Conservation (phyloP, 2,113 vertebrate genomes). For the Myrmecobius fasciatus region DNA sequence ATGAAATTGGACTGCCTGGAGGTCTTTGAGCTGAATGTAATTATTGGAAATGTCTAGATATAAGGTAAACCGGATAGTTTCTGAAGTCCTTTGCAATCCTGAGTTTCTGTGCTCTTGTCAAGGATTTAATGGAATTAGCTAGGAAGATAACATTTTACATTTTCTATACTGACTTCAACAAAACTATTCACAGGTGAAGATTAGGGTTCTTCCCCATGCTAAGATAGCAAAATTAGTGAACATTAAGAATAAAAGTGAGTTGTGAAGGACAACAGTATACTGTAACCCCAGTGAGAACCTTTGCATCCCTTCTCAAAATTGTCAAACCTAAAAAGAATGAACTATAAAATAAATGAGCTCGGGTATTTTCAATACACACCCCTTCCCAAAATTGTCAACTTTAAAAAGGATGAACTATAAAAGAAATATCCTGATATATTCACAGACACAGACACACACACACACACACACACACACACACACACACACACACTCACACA, state of each 20-base stretch:
- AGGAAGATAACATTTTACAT: background rate
- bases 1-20: background rate
- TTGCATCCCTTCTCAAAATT: background rate
- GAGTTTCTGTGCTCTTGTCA: background rate
- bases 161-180: background rate
- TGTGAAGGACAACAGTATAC: background rate
- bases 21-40: background rate
- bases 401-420: background rate
- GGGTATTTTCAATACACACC: background rate
- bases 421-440: background rate
- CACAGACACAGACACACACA: background rate
- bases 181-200: background rate
- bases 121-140: background rate
- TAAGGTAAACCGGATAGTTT: background rate
- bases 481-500: no score
- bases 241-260: background rate
- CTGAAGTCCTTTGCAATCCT: background rate
- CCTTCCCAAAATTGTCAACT: background rate
- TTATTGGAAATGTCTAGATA: background rate
- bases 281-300: background rate
- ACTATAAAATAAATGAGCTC: background rate
- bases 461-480: accelerated
- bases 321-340: background rate
- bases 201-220: background rate
- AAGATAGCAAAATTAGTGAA: background rate